Base-by-base conservation (phyloP, 2,888 invertebrate genomes). In the Hyposoter dolosus region DNA sequence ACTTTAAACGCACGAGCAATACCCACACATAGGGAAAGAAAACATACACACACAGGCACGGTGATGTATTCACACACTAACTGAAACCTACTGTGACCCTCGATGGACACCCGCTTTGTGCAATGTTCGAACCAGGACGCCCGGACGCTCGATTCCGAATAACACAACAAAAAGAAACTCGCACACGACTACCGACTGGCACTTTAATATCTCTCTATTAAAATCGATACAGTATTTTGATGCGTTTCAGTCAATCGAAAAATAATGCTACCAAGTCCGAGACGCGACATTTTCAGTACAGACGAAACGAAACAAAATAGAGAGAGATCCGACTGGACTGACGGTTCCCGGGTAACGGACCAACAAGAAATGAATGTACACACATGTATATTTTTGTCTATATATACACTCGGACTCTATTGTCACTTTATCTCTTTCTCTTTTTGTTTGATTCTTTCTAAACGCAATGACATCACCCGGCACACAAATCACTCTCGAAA, bases 391-490 rank as follows among this genome's bases (percentile, higher is more conserved):
- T 60, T 28, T 60, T 60, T 15, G 15, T 28, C 15, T 19, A 40
- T 56, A 43, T 43, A 43, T 74, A 74, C n/a, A 15, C 7, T 32
- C 15, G 17, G 7, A 7, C 23, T 32, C 15, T 50, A 56, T 50
- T 80, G 60, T 80, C 72, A 40, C 63, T 65, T 72, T 47, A 19
- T 43, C 0, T 66, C 66, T 50, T 63, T 60, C 60, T 43, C 19
- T 23, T 53, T 53, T 63, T 28, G 47, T 71, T 50, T 12, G 66
- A 35, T 15, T 47, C 65, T 50, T 60, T 43, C 77, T 63, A 77
- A 69, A 72, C 83, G 83, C 80, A 80, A 84, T 86, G 85, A 86
- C 86, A 86, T 86, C 87, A 87, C 85, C 78, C 47, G 45, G 6
- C 45, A 3, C 28, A 10, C 35, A n/a, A 17, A 53, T 76, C 76